phyloP scores from a whole-genome alignment of 2,888 invertebrate species.

The Phaedon cochleariae region DNA sequence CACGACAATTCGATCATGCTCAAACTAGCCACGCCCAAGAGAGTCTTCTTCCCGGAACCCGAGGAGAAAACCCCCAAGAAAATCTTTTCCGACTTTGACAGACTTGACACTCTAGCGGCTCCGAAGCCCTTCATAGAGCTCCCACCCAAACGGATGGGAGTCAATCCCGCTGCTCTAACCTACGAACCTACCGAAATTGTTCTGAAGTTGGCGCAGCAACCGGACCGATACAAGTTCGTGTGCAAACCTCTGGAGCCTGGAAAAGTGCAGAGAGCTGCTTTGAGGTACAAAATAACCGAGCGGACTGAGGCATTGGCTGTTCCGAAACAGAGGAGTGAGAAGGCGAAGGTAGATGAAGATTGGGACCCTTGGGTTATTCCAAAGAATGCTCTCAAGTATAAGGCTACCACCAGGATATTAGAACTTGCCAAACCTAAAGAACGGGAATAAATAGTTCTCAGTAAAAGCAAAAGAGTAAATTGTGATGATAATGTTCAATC shows the following conservation, averaged over 20 bases:
- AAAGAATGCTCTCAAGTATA: constrained; percentile 64
- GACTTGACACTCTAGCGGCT: constrained; percentile 42
- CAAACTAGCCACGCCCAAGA: constrained; percentile 38
- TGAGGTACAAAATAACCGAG: constrained; percentile 49
- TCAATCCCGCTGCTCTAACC: constrained; percentile 41
- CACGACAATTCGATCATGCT: constrained; percentile 24
- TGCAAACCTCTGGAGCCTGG: constrained; percentile 43
- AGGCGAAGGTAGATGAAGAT: constrained; percentile 60
- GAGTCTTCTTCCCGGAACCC: constrained; percentile 32
- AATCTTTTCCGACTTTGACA: constrained; percentile 38
- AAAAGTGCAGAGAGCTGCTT: constrained; percentile 41
- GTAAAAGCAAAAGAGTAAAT: too few species aligned
- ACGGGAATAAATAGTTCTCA: constrained; percentile 23
- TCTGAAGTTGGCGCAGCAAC: constrained; percentile 39
- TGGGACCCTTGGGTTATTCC: constrained; percentile 64
- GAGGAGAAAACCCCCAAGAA: constrained; percentile 37
- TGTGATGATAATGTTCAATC: too few species aligned
- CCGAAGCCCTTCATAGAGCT: constrained; percentile 38
- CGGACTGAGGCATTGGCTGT: constrained; percentile 52
- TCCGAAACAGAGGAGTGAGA: constrained; percentile 56
- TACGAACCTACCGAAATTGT: constrained; percentile 47
- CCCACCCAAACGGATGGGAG: constrained; percentile 36
- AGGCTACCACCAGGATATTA: constrained; percentile 60
- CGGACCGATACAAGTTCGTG: constrained; percentile 38
- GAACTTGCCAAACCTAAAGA: constrained; percentile 63